phyloP scores from a whole-genome alignment of 2,888 invertebrate species.

The Zygothrica quintamaculata region DNA sequence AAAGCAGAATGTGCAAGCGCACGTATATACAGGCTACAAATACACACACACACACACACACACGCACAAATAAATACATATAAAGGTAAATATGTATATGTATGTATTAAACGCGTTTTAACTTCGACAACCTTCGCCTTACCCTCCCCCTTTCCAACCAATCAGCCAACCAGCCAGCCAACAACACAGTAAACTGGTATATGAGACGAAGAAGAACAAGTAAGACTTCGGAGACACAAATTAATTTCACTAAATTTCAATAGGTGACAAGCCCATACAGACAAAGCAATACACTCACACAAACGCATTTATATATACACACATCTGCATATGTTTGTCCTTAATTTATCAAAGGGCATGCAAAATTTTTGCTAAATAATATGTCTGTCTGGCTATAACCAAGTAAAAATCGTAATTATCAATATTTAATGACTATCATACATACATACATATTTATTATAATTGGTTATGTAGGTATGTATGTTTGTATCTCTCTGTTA shows the following conservation, averaged over 20 bases:
- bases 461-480: constrained; percentile 3
- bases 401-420: constrained; percentile 30
- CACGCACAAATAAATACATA: too few relatives aligned
- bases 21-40: constrained; percentile 37
- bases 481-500: constrained; percentile 16
- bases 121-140: constrained; percentile 44
- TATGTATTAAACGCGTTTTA: constrained; percentile 75
- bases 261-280: constrained; percentile 27
- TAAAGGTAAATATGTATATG: constrained; percentile 14
- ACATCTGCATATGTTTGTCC: constrained; percentile 37
- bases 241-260: constrained; percentile 61
- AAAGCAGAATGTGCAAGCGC: constrained; percentile 70
- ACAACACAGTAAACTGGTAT: constrained; percentile 65
- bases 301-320: constrained; percentile 2
- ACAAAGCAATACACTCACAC: constrained; percentile 2
- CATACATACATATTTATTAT: constrained; percentile 1
- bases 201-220: constrained; percentile 53
- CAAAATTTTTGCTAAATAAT: constrained; percentile 46
- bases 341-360: constrained; percentile 41
- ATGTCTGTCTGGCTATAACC: constrained; percentile 38
- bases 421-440: constrained; percentile 5
- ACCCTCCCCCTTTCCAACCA: constrained; percentile 2
- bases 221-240: constrained; percentile 36
- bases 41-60: constrained; percentile 3
- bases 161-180: too few relatives aligned